Conservation (phyloP, 2,797 vertebrate species). For the Phoebastria nigripes region DNA sequence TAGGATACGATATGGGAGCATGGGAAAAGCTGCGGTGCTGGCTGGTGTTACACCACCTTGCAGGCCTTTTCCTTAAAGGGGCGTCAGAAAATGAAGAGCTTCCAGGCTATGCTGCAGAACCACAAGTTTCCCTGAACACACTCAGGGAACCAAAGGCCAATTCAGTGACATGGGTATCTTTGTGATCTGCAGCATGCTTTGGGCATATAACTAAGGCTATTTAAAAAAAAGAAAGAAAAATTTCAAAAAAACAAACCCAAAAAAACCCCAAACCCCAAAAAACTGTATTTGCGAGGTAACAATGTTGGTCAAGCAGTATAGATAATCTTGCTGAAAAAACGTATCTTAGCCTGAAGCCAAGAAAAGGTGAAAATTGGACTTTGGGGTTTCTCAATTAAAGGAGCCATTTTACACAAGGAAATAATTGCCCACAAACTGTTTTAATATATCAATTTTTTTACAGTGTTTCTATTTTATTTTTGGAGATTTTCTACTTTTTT, state of each 20-base stretch:
- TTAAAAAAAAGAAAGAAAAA: not conserved
- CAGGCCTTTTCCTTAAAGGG: not conserved
- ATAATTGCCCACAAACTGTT: not conserved
- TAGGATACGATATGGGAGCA: rapidly evolving
- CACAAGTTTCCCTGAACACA: not conserved
- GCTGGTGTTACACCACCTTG: not conserved
- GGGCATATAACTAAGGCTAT: not conserved
- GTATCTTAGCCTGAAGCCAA: not conserved
- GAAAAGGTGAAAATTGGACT: not conserved
- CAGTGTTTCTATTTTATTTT: not conserved
- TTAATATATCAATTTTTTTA: not conserved
- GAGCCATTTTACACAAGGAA: not conserved
- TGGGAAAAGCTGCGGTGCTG: not conserved
- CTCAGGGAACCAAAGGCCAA: not conserved
- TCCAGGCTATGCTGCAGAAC: not conserved
- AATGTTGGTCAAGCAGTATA: rapidly evolving
- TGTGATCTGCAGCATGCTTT: not conserved
- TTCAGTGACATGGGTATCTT: not conserved
- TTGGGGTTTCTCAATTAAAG: not conserved
- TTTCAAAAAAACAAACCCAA: rapidly evolving
- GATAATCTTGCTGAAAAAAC: not conserved
- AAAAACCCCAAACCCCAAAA: rapidly evolving
- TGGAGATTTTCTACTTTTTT: not conserved
- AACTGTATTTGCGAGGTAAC: not conserved
- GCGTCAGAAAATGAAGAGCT: not conserved